Evolutionary conservation across 2,113 vertebrate genomes (phyloP), one percentile per base, ranked within the genome.

Genomic region (Psettodes erumei): DNA sequence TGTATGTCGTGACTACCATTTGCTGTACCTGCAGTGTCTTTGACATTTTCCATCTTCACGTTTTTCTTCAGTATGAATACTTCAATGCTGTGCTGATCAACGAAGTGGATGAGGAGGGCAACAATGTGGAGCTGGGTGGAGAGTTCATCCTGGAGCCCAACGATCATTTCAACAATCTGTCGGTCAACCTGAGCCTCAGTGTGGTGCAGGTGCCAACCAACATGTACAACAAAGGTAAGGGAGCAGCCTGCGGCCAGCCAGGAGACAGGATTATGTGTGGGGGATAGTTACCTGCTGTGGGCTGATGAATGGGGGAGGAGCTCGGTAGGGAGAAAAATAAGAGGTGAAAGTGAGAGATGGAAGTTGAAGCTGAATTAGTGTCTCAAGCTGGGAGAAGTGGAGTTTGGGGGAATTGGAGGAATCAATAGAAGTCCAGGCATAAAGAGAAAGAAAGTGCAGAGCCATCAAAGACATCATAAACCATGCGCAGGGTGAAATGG

Each of bases 181-280:
- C 97, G 3, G 98, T 99, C 79, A 99, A 99, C 89, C 92, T 98
- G 86, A 99, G 96, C 58, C 93, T 98, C 89, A 99, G 98, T 37
- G 97, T 97, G 0, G 98, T 99, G 75, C 98, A 99, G 91, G 97
- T 99, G 53, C 98, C 98, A 83, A 99, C 98, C 32, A 99, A 99
- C 88, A 98, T 98, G 96, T 99, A 99, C 92, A 99, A 99, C 88
- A 99, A 99, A 95, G 93, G 93, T 94, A 77, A 75, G 53, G 23
- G 40, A 35, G 13, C 47, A 33, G n/a, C 25, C 47, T 9, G 42
- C 33, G 3, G 35, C 27, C 11, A 16, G 65, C 33, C 35, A 3
- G 23, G 48, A 19, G 33, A 27, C 55, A 33, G 37, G 16, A 37
- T 60, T 13, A 27, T 33, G 38, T 15, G 25, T 42, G 50, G 18